phyloP scores from a whole-genome alignment of 1,140 invertebrate genomes.

The Neodiprion pinetum region DNA sequence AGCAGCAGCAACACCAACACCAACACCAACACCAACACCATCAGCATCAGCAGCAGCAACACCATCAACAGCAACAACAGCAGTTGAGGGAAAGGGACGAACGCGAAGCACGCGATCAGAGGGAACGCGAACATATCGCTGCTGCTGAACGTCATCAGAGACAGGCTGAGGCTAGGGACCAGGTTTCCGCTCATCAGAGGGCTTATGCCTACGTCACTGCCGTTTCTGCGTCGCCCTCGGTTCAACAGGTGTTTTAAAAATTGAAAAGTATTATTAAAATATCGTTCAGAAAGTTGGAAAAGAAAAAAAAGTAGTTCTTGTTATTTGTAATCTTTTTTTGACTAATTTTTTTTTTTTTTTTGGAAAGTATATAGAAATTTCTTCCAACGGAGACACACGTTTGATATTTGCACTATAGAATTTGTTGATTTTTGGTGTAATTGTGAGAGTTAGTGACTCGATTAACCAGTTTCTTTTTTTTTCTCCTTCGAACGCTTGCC shows the following conservation, averaged over 20 bases:
- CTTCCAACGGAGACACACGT: neutral
- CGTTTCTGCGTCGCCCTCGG: slow-evolving; percentile 44
- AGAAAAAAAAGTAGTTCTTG: neutral
- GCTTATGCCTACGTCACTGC: slow-evolving; percentile 51
- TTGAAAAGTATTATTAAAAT: neutral
- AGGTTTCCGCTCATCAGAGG: slow-evolving; percentile 46
- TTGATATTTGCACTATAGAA: neutral
- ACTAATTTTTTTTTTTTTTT: neutral
- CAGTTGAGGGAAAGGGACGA: slow-evolving; percentile 56
- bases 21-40: slow-evolving; percentile 38
- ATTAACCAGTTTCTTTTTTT: neutral
- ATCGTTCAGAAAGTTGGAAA: neutral
- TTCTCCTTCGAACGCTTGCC: neutral
- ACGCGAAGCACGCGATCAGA: slow-evolving; percentile 40
- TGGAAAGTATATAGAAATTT: neutral
- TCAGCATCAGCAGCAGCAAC: slow-evolving; percentile 41
- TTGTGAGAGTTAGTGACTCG: neutral
- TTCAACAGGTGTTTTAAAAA: slow-evolving; percentile 49
- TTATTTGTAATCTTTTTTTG: slow-evolving; percentile 2
- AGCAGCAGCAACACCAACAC: slow-evolving; percentile 33
- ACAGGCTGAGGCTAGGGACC: slow-evolving; percentile 51
- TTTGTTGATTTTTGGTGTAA: neutral
- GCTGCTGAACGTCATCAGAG: slow-evolving; percentile 49
- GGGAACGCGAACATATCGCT: slow-evolving; percentile 42
- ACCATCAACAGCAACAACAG: slow-evolving; percentile 52